A percentile compares a stretch with the other conserved stretches of the same genome.
Conservation (phyloP, 2,113 vertebrate genomes). For the Opisthocomus hoazin region DNA sequence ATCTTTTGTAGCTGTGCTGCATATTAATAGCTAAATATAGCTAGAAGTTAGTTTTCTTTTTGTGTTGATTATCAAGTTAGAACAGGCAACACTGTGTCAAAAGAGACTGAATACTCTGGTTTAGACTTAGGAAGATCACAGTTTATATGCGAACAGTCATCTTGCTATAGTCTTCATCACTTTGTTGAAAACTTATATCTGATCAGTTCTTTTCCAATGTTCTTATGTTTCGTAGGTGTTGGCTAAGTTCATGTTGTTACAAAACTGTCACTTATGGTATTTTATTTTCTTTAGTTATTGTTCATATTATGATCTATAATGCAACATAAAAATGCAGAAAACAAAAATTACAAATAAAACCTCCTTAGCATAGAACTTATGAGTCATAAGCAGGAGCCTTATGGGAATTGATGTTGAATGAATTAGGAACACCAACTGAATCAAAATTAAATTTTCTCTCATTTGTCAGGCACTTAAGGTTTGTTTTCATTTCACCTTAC, state of each 20-base stretch:
- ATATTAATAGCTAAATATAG: not conserved
- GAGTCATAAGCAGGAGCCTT: not conserved
- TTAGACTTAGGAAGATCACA: not conserved
- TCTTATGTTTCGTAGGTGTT: not conserved
- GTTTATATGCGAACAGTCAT: not conserved
- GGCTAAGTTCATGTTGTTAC: not conserved
- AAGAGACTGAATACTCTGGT: not conserved
- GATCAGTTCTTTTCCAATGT: not conserved
- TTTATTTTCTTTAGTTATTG: not conserved
- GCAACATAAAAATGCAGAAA: not conserved
- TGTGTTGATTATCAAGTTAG: not conserved
- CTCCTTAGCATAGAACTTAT: not conserved
- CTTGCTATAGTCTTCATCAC: not conserved
- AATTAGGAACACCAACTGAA: not conserved
- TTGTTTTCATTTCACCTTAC: not conserved
- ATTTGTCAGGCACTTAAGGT: not conserved
- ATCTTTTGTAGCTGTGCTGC: not conserved
- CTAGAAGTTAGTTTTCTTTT: not conserved
- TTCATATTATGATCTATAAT: not conserved
- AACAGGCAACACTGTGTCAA: rapidly evolving
- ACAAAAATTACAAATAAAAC: not conserved
- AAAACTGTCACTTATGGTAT: not conserved
- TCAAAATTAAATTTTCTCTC: not conserved
- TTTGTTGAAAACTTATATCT: not conserved
- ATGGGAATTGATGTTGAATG: not conserved